Percentiles rank a stretch among this genome's conserved stretches.
Evolutionary conservation across 1,140 invertebrate species (phyloP).

Genomic region (Holcopasites calliopsidis): DNA sequence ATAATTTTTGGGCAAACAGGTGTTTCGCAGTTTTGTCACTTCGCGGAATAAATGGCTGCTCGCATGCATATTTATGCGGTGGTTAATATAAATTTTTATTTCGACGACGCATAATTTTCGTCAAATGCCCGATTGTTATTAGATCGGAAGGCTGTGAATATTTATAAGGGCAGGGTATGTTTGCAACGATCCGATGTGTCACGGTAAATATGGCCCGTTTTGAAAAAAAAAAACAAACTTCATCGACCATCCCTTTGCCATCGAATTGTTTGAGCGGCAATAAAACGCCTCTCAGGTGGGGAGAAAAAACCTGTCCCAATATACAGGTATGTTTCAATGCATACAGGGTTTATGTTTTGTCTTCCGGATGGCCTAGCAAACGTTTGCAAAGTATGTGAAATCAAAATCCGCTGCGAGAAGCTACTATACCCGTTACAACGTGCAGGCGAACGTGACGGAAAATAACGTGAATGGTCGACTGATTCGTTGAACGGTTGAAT

Average conservation of each 20-base stretch:
- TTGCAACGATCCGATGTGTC: not conserved
- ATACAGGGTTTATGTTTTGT: conserved; percentile 5
- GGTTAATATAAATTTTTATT: not conserved
- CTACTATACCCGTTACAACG: not conserved
- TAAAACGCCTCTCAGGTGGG: not conserved
- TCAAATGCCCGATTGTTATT: not conserved
- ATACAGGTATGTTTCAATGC: not conserved
- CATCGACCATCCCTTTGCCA: not conserved
- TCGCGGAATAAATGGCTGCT: not conserved
- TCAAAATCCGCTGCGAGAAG: not conserved
- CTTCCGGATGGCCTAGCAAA: conserved; percentile 16
- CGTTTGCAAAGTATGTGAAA: conserved; percentile 19
- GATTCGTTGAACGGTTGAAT: not conserved
- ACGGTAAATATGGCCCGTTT: not conserved
- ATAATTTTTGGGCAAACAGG: not conserved
- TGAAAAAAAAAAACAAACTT: not conserved
- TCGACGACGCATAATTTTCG: not conserved
- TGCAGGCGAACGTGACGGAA: not conserved
- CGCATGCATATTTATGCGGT: not conserved
- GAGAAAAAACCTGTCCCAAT: not conserved
- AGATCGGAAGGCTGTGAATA: not conserved
- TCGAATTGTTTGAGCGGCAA: not conserved
- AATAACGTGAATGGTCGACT: too few species aligned
- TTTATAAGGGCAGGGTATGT: not conserved
- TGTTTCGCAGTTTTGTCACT: not conserved